A percentile compares a stretch with the other conserved stretches of the same genome.
Conservation (phyloP, 1,140 invertebrate species). For the Drosophila kanapiae region DNA sequence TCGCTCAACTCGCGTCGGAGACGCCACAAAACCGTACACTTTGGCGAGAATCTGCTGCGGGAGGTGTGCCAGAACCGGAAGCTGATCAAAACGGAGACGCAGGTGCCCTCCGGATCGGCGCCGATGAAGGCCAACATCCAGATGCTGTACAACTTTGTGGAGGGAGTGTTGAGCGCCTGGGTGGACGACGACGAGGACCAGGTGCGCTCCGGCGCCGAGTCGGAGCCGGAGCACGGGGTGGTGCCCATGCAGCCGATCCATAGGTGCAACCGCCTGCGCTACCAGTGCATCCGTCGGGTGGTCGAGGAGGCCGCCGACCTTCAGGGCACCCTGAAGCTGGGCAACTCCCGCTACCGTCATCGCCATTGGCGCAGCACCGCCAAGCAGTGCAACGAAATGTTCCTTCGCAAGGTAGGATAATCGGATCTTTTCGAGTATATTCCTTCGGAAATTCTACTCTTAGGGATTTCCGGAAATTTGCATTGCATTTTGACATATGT, state of each 20-base stretch:
- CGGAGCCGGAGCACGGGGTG: conserved; percentile 88
- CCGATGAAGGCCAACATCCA: conserved; percentile 90
- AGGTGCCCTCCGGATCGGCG: conserved; percentile 83
- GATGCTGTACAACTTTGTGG: conserved; percentile 91
- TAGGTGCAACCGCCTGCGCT: conserved; percentile 88
- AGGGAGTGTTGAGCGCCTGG: conserved; percentile 89
- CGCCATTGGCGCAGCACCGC: conserved; percentile 91
- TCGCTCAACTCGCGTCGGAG: conserved; percentile 87
- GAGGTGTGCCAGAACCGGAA: conserved; percentile 89
- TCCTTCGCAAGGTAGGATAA: conserved; percentile 89
- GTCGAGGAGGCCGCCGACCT: conserved; percentile 89
- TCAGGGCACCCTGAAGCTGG: conserved; percentile 88
- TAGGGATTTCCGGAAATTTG: neutral
- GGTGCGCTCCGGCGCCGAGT: conserved; percentile 87
- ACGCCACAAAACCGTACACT: conserved; percentile 91
- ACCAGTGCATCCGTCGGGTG: conserved; percentile 88
- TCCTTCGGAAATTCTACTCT: too few relatives aligned
- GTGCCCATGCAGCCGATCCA: conserved; percentile 88
- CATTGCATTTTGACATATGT: too few relatives aligned
- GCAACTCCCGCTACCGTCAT: conserved; percentile 89
- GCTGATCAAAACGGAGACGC: conserved; percentile 79
- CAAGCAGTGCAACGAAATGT: conserved; percentile 91
- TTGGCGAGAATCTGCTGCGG: conserved; percentile 89
- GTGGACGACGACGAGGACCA: conserved; percentile 89
- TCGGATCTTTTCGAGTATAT: neutral